phyloP scores from a whole-genome alignment of 2,113 vertebrate species.

The Catharus minimus region DNA sequence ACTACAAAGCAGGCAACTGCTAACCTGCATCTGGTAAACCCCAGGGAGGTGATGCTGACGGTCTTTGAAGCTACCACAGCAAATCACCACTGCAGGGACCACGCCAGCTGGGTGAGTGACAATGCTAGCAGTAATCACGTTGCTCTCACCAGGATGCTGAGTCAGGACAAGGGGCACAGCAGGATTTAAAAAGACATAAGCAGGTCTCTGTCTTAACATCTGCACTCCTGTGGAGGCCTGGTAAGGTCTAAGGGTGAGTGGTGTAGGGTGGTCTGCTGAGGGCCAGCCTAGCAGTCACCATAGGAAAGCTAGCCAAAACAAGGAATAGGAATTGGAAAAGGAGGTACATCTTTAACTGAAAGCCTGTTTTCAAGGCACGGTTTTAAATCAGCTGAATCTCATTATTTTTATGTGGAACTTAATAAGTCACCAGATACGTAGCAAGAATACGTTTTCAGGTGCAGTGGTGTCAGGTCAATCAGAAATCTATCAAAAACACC shows the following conservation, averaged over 20 bases:
- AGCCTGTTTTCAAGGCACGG: too few relatives aligned
- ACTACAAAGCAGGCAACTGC: neutral
- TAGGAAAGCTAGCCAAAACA: neutral
- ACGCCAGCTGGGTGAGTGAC: neutral
- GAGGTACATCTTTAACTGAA: neutral
- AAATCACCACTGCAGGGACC: neutral
- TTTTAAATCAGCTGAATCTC: neutral
- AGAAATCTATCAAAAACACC: neutral
- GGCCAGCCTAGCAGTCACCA: neutral
- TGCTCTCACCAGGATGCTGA: conserved; percentile 12
- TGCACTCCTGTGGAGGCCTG: neutral
- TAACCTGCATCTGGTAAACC: conserved; percentile 33
- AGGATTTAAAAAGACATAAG: neutral
- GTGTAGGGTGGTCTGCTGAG: accelerated
- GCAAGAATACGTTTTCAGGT: neutral
- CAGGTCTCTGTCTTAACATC: neutral
- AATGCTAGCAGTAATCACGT: neutral
- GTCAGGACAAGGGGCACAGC: neutral
- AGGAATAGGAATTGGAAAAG: neutral
- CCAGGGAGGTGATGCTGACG: conserved; percentile 5
- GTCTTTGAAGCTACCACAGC: conserved; percentile 38
- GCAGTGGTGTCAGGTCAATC: neutral
- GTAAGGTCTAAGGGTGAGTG: neutral
- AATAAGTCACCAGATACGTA: neutral
- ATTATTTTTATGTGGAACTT: neutral